Evolutionary conservation across 2,888 invertebrate genomes (phyloP).

Genomic region (Drosophila mimetica): DNA sequence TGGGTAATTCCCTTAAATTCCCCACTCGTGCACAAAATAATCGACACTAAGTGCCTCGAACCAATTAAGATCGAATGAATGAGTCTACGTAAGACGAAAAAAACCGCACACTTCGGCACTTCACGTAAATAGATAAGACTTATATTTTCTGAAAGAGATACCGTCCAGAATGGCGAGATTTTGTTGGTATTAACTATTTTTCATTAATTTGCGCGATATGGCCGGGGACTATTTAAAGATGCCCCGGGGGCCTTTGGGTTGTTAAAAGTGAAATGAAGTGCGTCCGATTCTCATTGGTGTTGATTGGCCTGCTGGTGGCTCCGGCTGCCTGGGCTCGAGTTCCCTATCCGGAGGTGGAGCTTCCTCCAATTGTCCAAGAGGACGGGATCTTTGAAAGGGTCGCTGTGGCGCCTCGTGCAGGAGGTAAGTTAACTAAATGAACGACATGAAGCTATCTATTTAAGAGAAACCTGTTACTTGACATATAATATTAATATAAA

Average conservation of each 20-base stretch:
- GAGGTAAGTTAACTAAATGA: conserved; percentile 47
- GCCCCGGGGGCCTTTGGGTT: conserved; percentile 3
- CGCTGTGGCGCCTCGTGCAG: conserved; percentile 55
- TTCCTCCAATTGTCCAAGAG: conserved; percentile 51
- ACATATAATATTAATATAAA: too few species aligned
- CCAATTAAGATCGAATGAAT: conserved; percentile 41
- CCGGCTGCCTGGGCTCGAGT: conserved; percentile 54
- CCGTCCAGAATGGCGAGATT: conserved; percentile 26
- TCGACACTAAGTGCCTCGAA: conserved; percentile 27
- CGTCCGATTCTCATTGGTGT: conserved; percentile 54
- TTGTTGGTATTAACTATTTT: conserved; percentile 37
- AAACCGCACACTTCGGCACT: conserved; percentile 29
- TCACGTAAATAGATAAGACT: conserved; percentile 33
- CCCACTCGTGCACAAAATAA: conserved; percentile 30
- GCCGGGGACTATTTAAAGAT: conserved; percentile 60
- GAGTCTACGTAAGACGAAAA: conserved; percentile 20
- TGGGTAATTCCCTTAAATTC: conserved; percentile 28
- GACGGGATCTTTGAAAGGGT: conserved; percentile 51
- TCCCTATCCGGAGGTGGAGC: conserved; percentile 55
- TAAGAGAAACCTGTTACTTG: too few species aligned
- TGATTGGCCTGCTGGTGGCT: conserved; percentile 50
- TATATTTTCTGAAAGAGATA: conserved; percentile 23
- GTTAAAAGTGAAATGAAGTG: conserved; percentile 69
- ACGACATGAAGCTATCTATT: background rate
- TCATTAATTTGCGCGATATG: conserved; percentile 55